Percentiles rank a stretch among this genome's conserved stretches.
These are phyloP conservation scores for Ia io DNA, from an alignment of 2,113 vertebrate species.

Conservation along the genomic window DNA sequence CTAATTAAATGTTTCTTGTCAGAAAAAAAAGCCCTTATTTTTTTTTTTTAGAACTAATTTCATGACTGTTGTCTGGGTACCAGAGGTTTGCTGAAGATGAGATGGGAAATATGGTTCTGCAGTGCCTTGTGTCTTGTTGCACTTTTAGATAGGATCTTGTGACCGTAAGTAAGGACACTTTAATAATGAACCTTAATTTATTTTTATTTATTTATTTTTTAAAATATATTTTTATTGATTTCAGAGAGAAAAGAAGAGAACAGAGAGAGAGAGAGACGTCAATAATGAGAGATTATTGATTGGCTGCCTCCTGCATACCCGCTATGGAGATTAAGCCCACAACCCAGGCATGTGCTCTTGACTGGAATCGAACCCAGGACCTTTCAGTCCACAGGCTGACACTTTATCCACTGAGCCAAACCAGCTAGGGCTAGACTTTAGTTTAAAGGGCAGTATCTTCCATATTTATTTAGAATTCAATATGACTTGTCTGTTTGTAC, in stretches of 20 bases:
- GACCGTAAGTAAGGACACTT: not conserved
- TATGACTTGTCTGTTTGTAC: not conserved
- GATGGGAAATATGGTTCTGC: not conserved
- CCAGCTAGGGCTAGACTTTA: not conserved
- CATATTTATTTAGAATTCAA: conserved; percentile 1
- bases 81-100: not conserved
- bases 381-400: too few relatives aligned
- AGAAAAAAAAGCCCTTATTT: conserved; percentile 43
- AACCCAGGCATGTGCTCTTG: too few relatives aligned
- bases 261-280: too few relatives aligned
- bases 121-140: not conserved
- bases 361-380: too few relatives aligned
- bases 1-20: conserved; percentile 58
- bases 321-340: too few relatives aligned
- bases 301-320: too few relatives aligned
- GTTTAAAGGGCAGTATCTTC: conserved; percentile 39
- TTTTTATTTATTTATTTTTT: too few relatives aligned
- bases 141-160: not conserved
- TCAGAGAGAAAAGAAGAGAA: too few relatives aligned
- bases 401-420: too few relatives aligned
- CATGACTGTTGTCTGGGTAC: not conserved
- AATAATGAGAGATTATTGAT: too few relatives aligned
- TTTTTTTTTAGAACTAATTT: conserved; percentile 24
- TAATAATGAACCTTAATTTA: conserved; percentile 49
- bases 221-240: too few relatives aligned